Percentiles rank a stretch among this genome's conserved stretches.
phyloP scores from a whole-genome alignment of 92 coral and sea anemone genomes.

The Plumapathes pennacea region DNA sequence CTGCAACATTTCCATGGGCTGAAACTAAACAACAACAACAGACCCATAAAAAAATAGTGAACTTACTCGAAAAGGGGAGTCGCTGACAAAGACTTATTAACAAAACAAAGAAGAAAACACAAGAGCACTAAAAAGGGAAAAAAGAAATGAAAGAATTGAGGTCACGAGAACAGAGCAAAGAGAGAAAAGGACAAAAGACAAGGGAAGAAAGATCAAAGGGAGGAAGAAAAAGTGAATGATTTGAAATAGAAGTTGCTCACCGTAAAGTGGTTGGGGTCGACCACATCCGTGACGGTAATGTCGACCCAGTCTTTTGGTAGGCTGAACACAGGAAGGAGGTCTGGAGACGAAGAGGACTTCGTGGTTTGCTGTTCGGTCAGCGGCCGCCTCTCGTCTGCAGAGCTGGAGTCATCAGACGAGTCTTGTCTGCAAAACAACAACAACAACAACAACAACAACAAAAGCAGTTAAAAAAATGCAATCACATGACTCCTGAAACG shows the following conservation, averaged over 20 bases:
- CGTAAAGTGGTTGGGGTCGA: constrained; percentile 73
- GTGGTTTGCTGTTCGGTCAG: background rate
- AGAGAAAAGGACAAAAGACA: background rate
- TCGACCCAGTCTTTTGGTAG: constrained; percentile 82
- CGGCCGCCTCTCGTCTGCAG: background rate
- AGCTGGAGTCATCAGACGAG: too few relatives aligned
- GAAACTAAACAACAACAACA: constrained; percentile 50
- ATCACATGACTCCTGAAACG: too few relatives aligned
- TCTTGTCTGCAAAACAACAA: too few relatives aligned
- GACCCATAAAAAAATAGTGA: too few relatives aligned
- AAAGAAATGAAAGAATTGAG: too few relatives aligned
- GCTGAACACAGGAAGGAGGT: constrained; percentile 37
- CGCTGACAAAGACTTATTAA: too few relatives aligned
- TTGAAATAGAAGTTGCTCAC: constrained; percentile 28
- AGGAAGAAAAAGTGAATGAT: background rate
- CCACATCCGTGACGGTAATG: constrained; percentile 60
- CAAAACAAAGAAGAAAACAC: too few relatives aligned
- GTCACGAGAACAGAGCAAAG: background rate
- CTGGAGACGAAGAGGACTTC: constrained; percentile 10
- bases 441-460: too few relatives aligned
- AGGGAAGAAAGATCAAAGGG: too few relatives aligned
- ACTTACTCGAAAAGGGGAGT: too few relatives aligned
- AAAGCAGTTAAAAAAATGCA: too few relatives aligned
- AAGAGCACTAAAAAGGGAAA: too few relatives aligned
- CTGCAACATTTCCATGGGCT: constrained; percentile 46